Percentiles rank a stretch among this genome's conserved stretches.
These are phyloP conservation scores for Nycteola revayana DNA, from an alignment of 2,888 invertebrate species.

Conservation along the genomic window DNA sequence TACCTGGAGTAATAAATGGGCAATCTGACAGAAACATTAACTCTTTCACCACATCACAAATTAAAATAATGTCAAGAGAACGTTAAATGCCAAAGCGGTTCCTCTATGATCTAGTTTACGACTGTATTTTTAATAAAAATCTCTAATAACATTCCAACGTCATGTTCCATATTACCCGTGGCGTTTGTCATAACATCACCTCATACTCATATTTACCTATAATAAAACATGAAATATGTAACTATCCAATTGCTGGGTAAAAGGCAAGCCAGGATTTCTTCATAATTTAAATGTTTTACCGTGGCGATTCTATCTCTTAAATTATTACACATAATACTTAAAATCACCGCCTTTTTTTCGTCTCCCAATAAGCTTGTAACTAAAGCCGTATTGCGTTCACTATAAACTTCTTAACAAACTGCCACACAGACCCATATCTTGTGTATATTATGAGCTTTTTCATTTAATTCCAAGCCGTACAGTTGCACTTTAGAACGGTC, in stretches of 20 bases:
- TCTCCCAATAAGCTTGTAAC: conserved; percentile 64
- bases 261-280: conserved; percentile 52
- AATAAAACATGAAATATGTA: conserved; percentile 57
- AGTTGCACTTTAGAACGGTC: conserved; percentile 30
- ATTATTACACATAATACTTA: conserved; percentile 63
- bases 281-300: conserved; percentile 47
- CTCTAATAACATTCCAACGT: conserved; percentile 68
- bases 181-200: conserved; percentile 58
- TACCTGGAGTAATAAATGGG: conserved; percentile 20
- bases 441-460: conserved; percentile 79
- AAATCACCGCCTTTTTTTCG: conserved; percentile 52
- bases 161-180: conserved; percentile 51
- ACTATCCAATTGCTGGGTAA: conserved; percentile 58
- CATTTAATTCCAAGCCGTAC: conserved; percentile 61
- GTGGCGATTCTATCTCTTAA: conserved; percentile 59
- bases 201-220: conserved; percentile 36
- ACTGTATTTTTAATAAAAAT: conserved; percentile 67
- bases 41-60: conserved; percentile 50
- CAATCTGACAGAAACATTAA: conserved; percentile 29
- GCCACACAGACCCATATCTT: conserved; percentile 77
- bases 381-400: conserved; percentile 67
- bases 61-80: conserved; percentile 49
- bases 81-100: conserved; percentile 43
- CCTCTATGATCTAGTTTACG: conserved; percentile 62
- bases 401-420: conserved; percentile 82